Evolutionary conservation across 2,888 invertebrate species (phyloP).

Genomic region (Nebria salina): DNA sequence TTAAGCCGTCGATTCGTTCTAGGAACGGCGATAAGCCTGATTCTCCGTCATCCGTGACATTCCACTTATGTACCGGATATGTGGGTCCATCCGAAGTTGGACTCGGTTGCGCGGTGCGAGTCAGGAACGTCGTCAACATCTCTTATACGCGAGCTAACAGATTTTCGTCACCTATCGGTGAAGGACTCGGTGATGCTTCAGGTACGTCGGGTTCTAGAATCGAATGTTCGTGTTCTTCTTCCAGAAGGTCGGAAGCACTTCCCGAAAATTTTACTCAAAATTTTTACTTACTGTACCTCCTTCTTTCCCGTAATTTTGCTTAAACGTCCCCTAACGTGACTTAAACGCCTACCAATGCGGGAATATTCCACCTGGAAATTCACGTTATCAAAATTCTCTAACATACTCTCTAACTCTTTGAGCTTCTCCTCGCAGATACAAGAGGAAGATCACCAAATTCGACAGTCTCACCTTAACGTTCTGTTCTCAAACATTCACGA

Average conservation of each 20-base stretch:
- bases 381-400: neutral
- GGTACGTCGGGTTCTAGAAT: neutral
- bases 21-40: neutral
- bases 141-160: no score
- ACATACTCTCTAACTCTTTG: neutral
- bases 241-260: neutral
- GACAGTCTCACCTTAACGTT: neutral
- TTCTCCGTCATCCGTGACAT: neutral
- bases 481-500: neutral
- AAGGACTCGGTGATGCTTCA: neutral
- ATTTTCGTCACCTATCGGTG: neutral
- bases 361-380: constrained; percentile 3
- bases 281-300: neutral
- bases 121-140: no score
- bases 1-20: neutral
- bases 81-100: no score
- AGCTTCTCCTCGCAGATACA: neutral
- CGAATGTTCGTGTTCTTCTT: neutral
- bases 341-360: neutral
- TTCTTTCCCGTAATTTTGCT: no score
- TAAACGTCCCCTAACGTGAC: neutral
- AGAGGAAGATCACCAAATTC: neutral
- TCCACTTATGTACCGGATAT: neutral
- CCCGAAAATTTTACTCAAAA: neutral
- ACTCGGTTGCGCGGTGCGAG: no score